Conservation (phyloP, 2,797 vertebrate genomes). For the Hylomyscus alleni region DNA sequence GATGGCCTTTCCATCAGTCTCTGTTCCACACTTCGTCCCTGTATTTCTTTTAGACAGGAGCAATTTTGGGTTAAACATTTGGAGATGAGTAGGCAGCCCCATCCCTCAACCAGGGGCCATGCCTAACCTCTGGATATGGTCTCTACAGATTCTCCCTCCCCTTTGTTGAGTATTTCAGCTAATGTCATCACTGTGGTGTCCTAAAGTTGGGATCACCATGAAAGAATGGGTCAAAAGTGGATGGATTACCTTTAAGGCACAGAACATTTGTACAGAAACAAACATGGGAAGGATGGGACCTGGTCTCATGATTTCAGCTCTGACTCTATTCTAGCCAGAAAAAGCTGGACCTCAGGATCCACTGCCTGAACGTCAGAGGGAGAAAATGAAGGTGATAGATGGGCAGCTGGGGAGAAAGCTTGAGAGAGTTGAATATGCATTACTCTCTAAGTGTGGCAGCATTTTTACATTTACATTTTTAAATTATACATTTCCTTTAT, state of each 20-base stretch:
- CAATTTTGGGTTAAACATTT: no score
- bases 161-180: no score
- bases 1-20: no score
- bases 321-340: slow-evolving; percentile 55
- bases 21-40: no score
- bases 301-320: slow-evolving; percentile 30
- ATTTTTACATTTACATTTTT: not conserved
- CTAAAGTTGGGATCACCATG: slow-evolving; percentile 50
- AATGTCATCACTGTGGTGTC: no score
- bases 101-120: no score
- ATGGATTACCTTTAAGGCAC: slow-evolving; percentile 55
- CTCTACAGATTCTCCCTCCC: no score
- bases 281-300: slow-evolving; percentile 46
- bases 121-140: no score
- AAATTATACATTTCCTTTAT: not conserved
- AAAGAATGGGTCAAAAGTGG: slow-evolving; percentile 61
- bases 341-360: not conserved
- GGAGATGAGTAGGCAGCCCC: no score
- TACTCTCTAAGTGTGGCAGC: not conserved
- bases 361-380: not conserved
- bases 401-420: not conserved
- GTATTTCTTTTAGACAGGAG: no score
- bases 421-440: not conserved
- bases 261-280: slow-evolving; percentile 63
- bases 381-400: not conserved